Conservation (phyloP, 1,140 invertebrate species). For the Drosophila suzukii region DNA sequence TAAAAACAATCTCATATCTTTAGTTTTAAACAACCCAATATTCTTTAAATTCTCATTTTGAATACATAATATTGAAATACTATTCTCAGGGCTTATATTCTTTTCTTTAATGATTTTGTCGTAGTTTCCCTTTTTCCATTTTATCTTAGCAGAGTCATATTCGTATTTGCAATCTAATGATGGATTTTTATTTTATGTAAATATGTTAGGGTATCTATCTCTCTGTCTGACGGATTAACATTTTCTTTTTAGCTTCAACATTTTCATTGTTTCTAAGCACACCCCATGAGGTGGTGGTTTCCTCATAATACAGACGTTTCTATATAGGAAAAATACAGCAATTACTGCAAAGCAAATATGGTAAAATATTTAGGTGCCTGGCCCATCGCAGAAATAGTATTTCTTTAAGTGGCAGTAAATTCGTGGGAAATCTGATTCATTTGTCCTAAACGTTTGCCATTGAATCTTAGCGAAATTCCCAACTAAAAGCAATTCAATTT, state of each 20-base stretch:
- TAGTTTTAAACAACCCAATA: too few relatives aligned
- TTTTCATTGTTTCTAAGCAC: background rate
- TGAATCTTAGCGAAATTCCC: conserved; percentile 15
- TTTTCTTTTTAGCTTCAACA: background rate
- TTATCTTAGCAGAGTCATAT: too few relatives aligned
- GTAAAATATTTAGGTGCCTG: conserved; percentile 13
- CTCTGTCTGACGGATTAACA: background rate
- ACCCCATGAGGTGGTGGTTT: background rate
- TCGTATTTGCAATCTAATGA: too few relatives aligned
- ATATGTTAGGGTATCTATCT: background rate
- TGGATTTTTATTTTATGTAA: too few relatives aligned
- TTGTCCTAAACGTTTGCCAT: conserved; percentile 19
- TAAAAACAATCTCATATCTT: too few relatives aligned
- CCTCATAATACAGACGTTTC: too few relatives aligned
- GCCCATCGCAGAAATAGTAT: background rate
- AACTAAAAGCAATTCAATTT: conserved; percentile 34
- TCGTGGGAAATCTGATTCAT: conserved; percentile 11
- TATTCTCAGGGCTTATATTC: too few relatives aligned
- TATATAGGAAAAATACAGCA: too few relatives aligned
- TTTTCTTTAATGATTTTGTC: too few relatives aligned
- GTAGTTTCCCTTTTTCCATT: too few relatives aligned
- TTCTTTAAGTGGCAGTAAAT: background rate
- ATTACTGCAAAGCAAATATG: background rate
- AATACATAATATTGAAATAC: too few relatives aligned
- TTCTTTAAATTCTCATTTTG: too few relatives aligned